phyloP scores from a whole-genome alignment of 2,888 invertebrate genomes.

The Alloplasta piceator region DNA sequence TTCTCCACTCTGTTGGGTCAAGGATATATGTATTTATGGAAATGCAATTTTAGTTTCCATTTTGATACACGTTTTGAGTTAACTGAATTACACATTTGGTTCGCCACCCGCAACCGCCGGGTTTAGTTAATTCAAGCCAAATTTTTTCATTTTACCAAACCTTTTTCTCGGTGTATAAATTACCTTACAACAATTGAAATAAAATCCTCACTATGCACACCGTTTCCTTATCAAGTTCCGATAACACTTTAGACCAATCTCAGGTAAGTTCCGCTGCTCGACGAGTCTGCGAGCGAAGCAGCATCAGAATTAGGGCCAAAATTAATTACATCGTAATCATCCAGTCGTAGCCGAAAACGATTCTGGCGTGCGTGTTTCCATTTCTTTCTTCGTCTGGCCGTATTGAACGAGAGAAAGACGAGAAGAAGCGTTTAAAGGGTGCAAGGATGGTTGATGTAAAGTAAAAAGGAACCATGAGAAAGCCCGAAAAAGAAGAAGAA shows the following conservation, averaged over 20 bases:
- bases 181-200: too few species aligned
- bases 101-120: too few species aligned
- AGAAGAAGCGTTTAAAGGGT: neutral
- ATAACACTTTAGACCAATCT: too few species aligned
- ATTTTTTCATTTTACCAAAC: too few species aligned
- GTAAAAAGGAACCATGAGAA: slow-evolving; percentile 12
- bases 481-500: slow-evolving; percentile 5
- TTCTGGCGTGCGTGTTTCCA: slow-evolving; percentile 9
- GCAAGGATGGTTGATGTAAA: neutral
- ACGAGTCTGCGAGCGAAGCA: slow-evolving; percentile 6
- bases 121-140: too few species aligned
- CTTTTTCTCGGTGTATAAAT: too few species aligned
- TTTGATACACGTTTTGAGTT: too few species aligned
- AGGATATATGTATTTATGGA: too few species aligned
- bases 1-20: too few species aligned
- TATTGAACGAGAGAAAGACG: slow-evolving; percentile 33
- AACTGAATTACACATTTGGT: too few species aligned
- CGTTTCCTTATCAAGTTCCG: neutral
- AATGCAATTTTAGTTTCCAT: too few species aligned
- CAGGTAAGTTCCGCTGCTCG: neutral
- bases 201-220: neutral
- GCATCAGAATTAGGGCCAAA: slow-evolving; percentile 24
- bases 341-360: slow-evolving; percentile 27
- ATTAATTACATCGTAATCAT: slow-evolving; percentile 48
- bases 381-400: neutral